A percentile compares a stretch with the other conserved stretches of the same genome.
phyloP scores from a whole-genome alignment of 2,888 invertebrate species.

The Drosophila rubida region DNA sequence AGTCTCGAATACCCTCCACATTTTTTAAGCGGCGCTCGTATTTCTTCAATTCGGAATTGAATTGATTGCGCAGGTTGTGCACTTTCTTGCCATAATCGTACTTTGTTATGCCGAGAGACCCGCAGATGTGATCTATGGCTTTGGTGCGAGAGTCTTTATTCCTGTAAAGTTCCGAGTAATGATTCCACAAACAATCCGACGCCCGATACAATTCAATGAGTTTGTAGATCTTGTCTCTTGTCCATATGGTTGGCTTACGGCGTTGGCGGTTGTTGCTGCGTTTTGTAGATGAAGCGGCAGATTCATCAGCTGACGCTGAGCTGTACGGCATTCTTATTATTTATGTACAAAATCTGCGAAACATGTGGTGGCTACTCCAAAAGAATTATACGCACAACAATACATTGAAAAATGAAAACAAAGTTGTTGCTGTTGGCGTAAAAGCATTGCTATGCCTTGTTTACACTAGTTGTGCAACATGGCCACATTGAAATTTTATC shows the following conservation, averaged over 20 bases:
- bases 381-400: conserved; percentile 1
- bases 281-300: conserved; percentile 3
- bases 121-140: conserved; percentile 81
- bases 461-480: not conserved
- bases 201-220: conserved; percentile 81
- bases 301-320: conserved; percentile 2
- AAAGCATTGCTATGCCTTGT: not conserved
- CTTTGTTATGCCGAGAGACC: conserved; percentile 72
- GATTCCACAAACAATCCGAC: conserved; percentile 84
- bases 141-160: conserved; percentile 78
- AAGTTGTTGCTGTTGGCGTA: conserved; percentile 10
- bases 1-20: conserved; percentile 42
- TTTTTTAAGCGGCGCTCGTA: conserved; percentile 78
- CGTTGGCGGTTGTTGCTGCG: conserved; percentile 29
- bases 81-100: conserved; percentile 83
- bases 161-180: conserved; percentile 81
- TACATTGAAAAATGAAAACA: conserved; percentile 12
- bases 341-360: not conserved
- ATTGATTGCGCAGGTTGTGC: conserved; percentile 84
- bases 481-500: not conserved
- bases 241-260: conserved; percentile 76
- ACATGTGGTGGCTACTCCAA: not conserved
- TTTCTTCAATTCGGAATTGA: conserved; percentile 84
- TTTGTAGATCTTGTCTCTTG: conserved; percentile 79
- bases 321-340: conserved; percentile 39